These are phyloP conservation scores for Acanthosoma haemorrhoidale DNA, from an alignment of 2,888 invertebrate genomes.

Conservation along the genomic window DNA sequence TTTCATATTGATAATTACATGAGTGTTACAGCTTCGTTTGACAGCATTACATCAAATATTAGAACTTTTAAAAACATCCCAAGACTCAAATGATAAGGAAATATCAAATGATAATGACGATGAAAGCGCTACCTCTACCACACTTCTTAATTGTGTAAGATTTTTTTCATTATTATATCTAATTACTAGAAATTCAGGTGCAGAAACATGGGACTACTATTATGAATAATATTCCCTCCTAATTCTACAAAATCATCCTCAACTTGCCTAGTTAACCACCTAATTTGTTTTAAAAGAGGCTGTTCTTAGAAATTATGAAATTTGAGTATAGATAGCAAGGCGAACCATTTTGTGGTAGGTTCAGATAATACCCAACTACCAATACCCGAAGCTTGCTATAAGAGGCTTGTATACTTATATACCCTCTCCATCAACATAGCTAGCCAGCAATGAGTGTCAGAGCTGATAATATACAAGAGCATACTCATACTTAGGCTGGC, in stretches of 20 bases:
- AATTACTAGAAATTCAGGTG: neutral
- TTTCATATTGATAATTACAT: constrained; percentile 4
- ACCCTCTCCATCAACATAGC: too few species aligned
- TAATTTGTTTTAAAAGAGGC: too few species aligned
- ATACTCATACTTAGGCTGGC: too few species aligned
- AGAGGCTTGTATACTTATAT: too few species aligned
- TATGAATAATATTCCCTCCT: neutral
- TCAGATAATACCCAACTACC: too few species aligned
- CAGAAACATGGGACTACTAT: neutral
- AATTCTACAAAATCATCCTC: too few species aligned
- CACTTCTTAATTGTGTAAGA: constrained; percentile 45
- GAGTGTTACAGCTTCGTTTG: constrained; percentile 41
- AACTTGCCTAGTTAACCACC: neutral
- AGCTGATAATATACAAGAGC: too few species aligned
- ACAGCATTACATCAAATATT: constrained; percentile 46
- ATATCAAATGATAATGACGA: constrained; percentile 30
- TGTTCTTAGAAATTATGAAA: too few species aligned
- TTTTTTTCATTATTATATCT: neutral
- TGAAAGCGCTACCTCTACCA: constrained; percentile 39
- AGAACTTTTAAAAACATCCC: constrained; percentile 44
- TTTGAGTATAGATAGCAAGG: too few species aligned
- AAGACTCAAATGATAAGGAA: constrained; percentile 40
- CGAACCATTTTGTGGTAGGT: too few species aligned
- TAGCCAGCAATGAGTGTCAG: too few species aligned
- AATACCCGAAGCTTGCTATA: too few species aligned